phyloP scores from a whole-genome alignment of 64 coral and sea anemone genomes.

The Pocillopora damicornis region DNA sequence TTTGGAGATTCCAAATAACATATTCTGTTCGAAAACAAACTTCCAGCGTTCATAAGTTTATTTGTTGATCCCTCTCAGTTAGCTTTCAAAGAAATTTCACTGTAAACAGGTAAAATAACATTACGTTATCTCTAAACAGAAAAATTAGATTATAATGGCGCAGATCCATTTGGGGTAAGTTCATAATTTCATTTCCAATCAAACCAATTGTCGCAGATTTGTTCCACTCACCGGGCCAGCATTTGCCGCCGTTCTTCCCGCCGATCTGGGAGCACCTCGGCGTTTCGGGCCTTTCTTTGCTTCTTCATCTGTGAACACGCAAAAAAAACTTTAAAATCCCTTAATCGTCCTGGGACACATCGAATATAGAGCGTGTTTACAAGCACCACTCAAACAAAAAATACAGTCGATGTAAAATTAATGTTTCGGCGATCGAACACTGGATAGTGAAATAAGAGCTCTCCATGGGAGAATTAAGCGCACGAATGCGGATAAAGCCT shows the following conservation, averaged over 20 bases:
- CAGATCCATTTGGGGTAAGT: background rate
- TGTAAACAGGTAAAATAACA: constrained; percentile 17
- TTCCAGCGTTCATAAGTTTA: too few relatives aligned
- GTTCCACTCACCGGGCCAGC: constrained; percentile 27
- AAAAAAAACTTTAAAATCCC: background rate
- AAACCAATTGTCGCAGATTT: background rate
- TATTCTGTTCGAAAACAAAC: too few relatives aligned
- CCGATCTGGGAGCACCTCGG: constrained; percentile 48
- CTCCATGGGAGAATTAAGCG: background rate
- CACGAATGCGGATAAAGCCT: background rate
- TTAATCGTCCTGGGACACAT: background rate
- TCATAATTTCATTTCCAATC: background rate
- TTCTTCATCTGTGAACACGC: constrained; percentile 41
- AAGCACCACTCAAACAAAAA: constrained; percentile 21
- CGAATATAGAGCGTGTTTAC: constrained; percentile 14
- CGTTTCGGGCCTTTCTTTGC: constrained; percentile 52
- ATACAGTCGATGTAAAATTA: constrained; percentile 54
- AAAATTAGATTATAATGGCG: background rate
- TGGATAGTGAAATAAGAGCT: background rate
- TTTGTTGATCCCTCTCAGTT: too few relatives aligned
- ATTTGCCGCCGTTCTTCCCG: constrained; percentile 29
- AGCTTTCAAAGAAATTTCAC: background rate
- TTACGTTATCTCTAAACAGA: background rate
- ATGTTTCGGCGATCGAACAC: background rate
- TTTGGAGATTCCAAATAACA: too few relatives aligned